Evolutionary conservation across 35 echinoderm and acorn worm species (phyloP), one percentile per base, ranked within the genome.

Genomic region (Strongylocentrotus purpuratus): DNA sequence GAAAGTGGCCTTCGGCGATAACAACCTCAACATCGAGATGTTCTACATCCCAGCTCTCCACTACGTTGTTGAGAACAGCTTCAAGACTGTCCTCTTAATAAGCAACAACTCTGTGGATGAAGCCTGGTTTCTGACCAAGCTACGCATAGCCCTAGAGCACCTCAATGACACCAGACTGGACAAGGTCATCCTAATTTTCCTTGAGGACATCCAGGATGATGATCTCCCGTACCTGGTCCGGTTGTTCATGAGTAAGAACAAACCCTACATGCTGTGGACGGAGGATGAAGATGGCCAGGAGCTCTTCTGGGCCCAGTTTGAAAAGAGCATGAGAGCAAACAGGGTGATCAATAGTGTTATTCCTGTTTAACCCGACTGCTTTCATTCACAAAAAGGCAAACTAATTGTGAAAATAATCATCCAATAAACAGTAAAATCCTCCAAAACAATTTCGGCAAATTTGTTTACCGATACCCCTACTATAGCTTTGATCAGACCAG

Each of bases 101-200:
- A 89, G 87, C 45, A 89, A 89, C 45, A 33, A 89, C 11, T 89
- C 87, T 32, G 87, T 89, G 33, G 8, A 9, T 89, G 87, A 89
- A 5, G n/a, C 87, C 87, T 89, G 87, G 87, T 89, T 89, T 33
- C 45, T 89, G 7, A 89, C 87, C 87, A 89, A 89, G 31, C 32
- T 89, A 5, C 87, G 87, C 33, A 89, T 45, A 46, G 87, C 87
- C 32, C 87, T 89, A 22, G 87, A 89, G 87, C 32, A 89, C 9
- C 45, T 89, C 33, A 89, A 89, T 89, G 87, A 89, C 33, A 89
- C 32, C 87, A 89, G 87, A 89, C 87, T 89, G 87, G 87, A 89
- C 87, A 89, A 89, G 20, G 45, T 89, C 87, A 89, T 89, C 18
- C 5, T 89, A 12, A 25, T 89, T 18, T 89, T 89, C 45, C 87